Base-by-base conservation (phyloP, 2,797 vertebrate species). In the Pangasius krempfi region DNA sequence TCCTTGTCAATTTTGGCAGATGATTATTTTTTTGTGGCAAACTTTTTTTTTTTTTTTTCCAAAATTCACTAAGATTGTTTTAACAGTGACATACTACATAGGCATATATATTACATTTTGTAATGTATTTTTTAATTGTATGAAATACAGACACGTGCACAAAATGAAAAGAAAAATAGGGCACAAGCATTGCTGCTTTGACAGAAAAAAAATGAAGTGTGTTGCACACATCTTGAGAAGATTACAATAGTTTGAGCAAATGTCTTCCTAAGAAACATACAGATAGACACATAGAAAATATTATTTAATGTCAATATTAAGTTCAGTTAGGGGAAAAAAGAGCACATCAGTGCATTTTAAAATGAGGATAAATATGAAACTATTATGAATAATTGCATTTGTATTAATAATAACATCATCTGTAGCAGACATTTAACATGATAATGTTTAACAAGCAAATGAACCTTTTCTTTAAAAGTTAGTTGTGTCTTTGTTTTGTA, bases 11-110 rank as follows among this genome's bases (percentile, higher is more conserved):
- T 88, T 85, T 56, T 68, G 60, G 47, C 52, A 56, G 73, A 54
- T 88, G 73, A 25, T 25, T 56, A 60, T 58, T 60, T 88, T 84
- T 56, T 68, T 22, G 14, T 60, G n/a, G 58, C n/a, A 78, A 64
- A 62, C 27, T 30, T 33, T 47, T 85, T 37, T 62, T 50, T 54
- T 54, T 54, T 56, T 85, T 37, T 37, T 25, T 56, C 2, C 37
- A 50, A 37, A 7, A 52, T 22, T 58, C 30, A 30, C 7, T 79
- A 22, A 54, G 14, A 50, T 3, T 56, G 76, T 54, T 37, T 12
- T 80, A 56, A 22, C 3, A 4, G 9, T 80, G 4, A 40, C 60
- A 60, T 60, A 37, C 33, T 37, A 80, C 5, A n/a, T 37, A 56
- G 13, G 52, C 18, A 58, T 58, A 27, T 27, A 10, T 64, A 64